Base-by-base conservation (phyloP, 2,113 vertebrate genomes). In the Tetraodon nigroviridis region DNA sequence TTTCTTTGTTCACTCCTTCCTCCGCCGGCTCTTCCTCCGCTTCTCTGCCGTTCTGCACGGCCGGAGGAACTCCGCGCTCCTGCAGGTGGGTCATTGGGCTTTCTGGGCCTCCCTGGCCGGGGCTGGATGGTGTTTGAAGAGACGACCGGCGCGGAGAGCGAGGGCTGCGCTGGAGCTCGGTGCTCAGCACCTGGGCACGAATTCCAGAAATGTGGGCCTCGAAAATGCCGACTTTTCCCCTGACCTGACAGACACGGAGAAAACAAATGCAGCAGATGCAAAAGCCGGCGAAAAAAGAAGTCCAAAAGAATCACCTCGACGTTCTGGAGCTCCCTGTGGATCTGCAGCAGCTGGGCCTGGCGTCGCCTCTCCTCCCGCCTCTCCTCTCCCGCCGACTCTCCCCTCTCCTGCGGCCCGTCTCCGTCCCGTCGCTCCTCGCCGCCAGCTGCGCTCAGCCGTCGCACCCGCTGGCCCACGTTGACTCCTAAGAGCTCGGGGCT, bases 171-270 rank as follows among this genome's bases (percentile, higher is more conserved):
- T 91, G 92, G 0, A 78, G 83, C 54, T 88, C 92, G 37, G 72
- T 85, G 10, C 70, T 90, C 42, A 90, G 91, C 0, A 91, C 93
- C 88, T 93, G 93, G 67, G 88, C 84, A 12, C 88, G 85, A 37
- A 84, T 87, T 76, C 79, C 86, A 0, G 90, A 92, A 81, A 98
- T 97, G 66, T 95, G 96, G 0, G 95, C 93, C 84, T 98, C 96
- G 2, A 96, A 97, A 61, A 98, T 90, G 67, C 87, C 94, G 77
- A 97, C 95, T 83, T 93, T 95, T 72, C 94, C 92, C 67, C 80
- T 81, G 61, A 89, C 87, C 87, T 88, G 76, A 52, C 69, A 74
- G 24, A 71, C 22, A 40, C 20, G 20, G 17, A 29, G 17, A n/a
- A 45, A 2, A 37, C 41, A 14, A 21, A 48, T 18, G 8, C n/a